Conservation (phyloP, 2,113 vertebrate genomes). For the Catharus bicknelli region DNA sequence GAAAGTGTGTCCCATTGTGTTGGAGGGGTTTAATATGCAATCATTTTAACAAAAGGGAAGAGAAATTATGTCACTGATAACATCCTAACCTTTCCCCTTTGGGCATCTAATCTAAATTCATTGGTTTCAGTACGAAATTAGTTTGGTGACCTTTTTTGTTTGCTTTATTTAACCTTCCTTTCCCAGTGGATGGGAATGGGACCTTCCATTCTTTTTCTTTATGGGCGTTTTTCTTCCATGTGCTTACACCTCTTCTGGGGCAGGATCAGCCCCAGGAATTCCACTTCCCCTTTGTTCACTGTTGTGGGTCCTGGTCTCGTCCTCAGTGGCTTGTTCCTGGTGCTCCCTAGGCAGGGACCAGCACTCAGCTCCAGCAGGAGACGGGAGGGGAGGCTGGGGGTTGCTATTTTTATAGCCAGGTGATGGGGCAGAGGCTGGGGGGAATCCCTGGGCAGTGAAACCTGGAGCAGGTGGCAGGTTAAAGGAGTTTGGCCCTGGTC, state of each 20-base stretch:
- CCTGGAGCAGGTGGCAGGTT: neutral
- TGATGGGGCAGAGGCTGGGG: neutral
- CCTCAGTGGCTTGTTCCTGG: neutral
- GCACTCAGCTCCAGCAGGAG: neutral
- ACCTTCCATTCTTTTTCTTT: neutral
- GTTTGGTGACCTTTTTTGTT: conserved; percentile 46
- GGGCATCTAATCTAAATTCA: conserved; percentile 65
- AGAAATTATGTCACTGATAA: conserved; percentile 40
- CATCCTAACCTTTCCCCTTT: conserved; percentile 57
- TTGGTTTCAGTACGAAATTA: conserved; percentile 58
- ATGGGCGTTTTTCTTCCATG: neutral
- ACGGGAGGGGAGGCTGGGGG: neutral
- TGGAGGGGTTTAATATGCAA: conserved; percentile 60
- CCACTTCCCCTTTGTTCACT: neutral
- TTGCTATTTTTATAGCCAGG: neutral
- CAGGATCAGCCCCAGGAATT: neutral
- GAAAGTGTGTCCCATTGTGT: conserved; percentile 6
- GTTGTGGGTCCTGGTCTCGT: neutral
- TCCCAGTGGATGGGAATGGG: neutral
- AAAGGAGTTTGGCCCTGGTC: neutral
- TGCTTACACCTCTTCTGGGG: neutral
- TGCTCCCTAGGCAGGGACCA: neutral
- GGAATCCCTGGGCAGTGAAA: neutral
- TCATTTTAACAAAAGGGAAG: conserved; percentile 32
- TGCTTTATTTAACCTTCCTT: conserved; percentile 49